Evolutionary conservation across 2,113 vertebrate species (phyloP), one percentile per base, ranked within the genome.

Genomic region (Junco hyemalis): DNA sequence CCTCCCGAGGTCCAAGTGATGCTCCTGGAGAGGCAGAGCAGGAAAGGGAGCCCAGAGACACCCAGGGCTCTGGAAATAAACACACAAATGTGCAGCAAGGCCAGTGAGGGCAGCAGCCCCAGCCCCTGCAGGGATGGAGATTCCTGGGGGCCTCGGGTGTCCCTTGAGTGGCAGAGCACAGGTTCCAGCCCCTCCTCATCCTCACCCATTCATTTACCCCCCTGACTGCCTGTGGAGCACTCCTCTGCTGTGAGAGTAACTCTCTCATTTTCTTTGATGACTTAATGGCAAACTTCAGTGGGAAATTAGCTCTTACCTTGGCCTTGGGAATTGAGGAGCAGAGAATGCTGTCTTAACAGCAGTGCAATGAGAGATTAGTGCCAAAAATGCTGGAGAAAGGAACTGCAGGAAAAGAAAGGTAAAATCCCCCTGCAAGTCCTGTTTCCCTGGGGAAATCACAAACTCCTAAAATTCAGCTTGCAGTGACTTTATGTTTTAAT

Each of bases 151-250:
- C 45, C 45, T 23, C 45, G 45, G 45, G 22, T 12, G 21, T 47
- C 45, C 45, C 45, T 11, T 45, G 44, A 45, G 44, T 21, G 44
- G 45, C 45, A 12, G 11, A 3, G 45, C 45, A 47, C 21, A 47
- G 45, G 45, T 23, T 2, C 40, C 54, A 3, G 31, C 31, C 19
- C 24, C 45, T 82, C 31, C 48, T 54, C 35, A 17, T 8, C 59
- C 72, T 56, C 50, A 50, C 21, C 25, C 48, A 14, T 1, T 16
- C 19, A 50, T 38, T 31, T 40, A 22, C 60, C 17, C 36, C 25
- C 54, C 69, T 13, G 16, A 2, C 0, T 78, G 81, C 14, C 6
- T 17, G 2, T 9, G 18, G 11, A 64, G 35, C 26, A 1, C 47
- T 57, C 51, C 40, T 21, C 44, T 56, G 9, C 48, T 28, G 17